phyloP scores from a whole-genome alignment of 2,797 vertebrate genomes.

The Poeciliopsis gracilis region DNA sequence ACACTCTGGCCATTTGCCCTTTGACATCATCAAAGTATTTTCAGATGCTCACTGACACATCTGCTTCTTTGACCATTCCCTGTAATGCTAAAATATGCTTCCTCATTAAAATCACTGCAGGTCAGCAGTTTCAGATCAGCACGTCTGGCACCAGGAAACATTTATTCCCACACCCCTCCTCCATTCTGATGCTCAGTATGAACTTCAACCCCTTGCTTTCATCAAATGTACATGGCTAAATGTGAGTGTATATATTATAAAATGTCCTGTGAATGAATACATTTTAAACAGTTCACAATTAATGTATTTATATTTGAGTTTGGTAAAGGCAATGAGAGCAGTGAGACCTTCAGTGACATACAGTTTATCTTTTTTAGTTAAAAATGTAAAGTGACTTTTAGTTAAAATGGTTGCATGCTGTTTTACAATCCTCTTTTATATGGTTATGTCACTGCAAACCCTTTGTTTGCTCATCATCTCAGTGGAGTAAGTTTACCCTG shows the following conservation, averaged over 20 bases:
- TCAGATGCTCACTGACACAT: background rate
- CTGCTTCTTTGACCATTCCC: background rate
- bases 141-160: background rate
- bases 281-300: background rate
- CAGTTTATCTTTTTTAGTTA: conserved; percentile 23
- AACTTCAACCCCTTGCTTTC: background rate
- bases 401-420: conserved; percentile 38
- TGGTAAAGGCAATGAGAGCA: background rate
- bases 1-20: background rate
- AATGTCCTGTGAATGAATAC: background rate
- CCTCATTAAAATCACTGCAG: background rate
- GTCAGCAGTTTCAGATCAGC: background rate
- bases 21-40: background rate
- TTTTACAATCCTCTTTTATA: conserved; percentile 46
- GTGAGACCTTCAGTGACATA: conserved; percentile 14
- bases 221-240: background rate
- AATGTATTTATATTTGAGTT: background rate
- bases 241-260: background rate
- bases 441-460: conserved; percentile 35
- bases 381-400: conserved; percentile 8
- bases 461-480: conserved; percentile 53
- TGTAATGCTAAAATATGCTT: background rate
- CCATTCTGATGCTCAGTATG: background rate
- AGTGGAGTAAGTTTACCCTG: conserved; percentile 66
- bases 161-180: background rate